These are phyloP conservation scores for Pardosa pseudoannulata DNA, from an alignment of 2,888 invertebrate species.

Conservation along the genomic window DNA sequence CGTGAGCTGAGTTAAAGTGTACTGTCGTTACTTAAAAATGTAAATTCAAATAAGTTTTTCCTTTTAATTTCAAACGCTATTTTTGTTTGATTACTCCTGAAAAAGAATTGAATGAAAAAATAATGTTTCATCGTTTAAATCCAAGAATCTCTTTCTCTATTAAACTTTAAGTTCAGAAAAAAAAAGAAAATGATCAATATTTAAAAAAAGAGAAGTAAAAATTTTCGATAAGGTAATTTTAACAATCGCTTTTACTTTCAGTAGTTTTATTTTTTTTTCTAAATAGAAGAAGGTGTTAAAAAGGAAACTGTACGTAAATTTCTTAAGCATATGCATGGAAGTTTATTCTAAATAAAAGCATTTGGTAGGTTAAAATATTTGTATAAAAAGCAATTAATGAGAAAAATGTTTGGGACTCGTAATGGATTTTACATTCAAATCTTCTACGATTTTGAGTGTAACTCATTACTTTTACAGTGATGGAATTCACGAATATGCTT, in stretches of 20 bases:
- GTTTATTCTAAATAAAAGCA: slow-evolving; percentile 26
- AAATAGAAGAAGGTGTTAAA: slow-evolving; percentile 24
- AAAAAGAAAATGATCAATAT: slow-evolving; percentile 32
- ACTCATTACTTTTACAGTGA: neutral
- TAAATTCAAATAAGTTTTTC: slow-evolving; percentile 23
- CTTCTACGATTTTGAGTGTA: neutral
- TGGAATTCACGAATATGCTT: neutral
- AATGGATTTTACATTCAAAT: slow-evolving; percentile 42
- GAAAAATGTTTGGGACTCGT: neutral
- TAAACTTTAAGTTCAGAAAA: slow-evolving; percentile 49
- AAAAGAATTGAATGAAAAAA: slow-evolving; percentile 23
- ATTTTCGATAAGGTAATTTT: slow-evolving; percentile 66
- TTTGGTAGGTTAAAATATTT: neutral
- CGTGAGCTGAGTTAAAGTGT: slow-evolving; percentile 2
- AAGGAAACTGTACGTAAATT: slow-evolving; percentile 49
- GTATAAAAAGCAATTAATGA: slow-evolving; percentile 17
- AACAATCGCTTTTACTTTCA: slow-evolving; percentile 32
- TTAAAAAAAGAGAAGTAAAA: slow-evolving; percentile 35
- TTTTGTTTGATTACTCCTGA: slow-evolving; percentile 34
- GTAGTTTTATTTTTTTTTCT: neutral
- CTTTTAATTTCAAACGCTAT: slow-evolving; percentile 37
- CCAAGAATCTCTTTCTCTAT: slow-evolving; percentile 39
- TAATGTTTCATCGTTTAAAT: slow-evolving; percentile 57
- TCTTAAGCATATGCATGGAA: slow-evolving; percentile 31
- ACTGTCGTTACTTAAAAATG: slow-evolving; percentile 28